These are phyloP conservation scores for Porites evermanni DNA, from an alignment of 92 coral and sea anemone genomes.

Conservation along the genomic window DNA sequence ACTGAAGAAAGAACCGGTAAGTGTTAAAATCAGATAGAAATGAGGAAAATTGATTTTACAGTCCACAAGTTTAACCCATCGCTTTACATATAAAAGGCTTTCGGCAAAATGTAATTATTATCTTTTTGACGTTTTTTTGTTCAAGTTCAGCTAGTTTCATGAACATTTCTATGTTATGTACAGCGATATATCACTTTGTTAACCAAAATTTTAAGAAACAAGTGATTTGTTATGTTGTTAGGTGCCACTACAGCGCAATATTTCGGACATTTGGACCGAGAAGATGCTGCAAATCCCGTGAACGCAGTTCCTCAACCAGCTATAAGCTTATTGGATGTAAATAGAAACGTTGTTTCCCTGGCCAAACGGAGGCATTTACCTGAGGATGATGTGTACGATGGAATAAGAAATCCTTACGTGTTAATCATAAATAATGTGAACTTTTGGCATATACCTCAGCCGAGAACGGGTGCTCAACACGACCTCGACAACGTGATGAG, in stretches of 20 bases:
- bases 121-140: too few relatives aligned
- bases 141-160: too few relatives aligned
- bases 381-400: conserved; percentile 60
- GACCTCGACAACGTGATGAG: conserved; percentile 67
- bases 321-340: neutral
- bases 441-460: conserved; percentile 49
- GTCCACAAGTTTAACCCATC: too few relatives aligned
- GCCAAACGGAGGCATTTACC: neutral
- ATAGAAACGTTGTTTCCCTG: neutral
- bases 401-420: conserved; percentile 82
- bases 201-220: neutral
- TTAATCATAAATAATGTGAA: conserved; percentile 85
- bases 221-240: neutral
- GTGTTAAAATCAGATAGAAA: neutral
- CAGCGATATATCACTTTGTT: too few relatives aligned
- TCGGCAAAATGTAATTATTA: too few relatives aligned
- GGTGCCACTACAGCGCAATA: neutral
- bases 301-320: neutral
- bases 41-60: too few relatives aligned
- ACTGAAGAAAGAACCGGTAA: conserved; percentile 12
- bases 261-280: neutral
- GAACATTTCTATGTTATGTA: too few relatives aligned
- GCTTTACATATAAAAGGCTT: too few relatives aligned
- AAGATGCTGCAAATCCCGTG: neutral
- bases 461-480: conserved; percentile 82